Evolutionary conservation across 2,113 vertebrate species (phyloP), one percentile per base, ranked within the genome.

Genomic region (Propithecus coquereli): DNA sequence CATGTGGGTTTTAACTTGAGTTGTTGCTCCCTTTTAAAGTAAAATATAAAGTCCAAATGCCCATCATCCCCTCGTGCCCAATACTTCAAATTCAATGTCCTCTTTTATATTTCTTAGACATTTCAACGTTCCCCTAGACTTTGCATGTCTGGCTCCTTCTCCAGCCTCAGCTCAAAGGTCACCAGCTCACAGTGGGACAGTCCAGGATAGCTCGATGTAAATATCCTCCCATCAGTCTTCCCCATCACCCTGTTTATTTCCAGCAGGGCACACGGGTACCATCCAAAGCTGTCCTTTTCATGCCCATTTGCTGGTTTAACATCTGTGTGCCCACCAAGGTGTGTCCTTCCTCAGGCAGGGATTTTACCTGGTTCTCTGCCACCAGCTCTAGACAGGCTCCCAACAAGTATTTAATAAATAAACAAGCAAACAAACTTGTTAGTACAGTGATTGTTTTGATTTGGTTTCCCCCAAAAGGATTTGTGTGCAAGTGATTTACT

Each of bases 41-140:
- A 4, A 87, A 96, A 65, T 50, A 3, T 34, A 63, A 65, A 25
- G 59, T 61, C 23, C 34, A 88, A 76, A 57, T 50, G 16, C 12
- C 66, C n/a, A 32, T 54, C 61, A 40, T 10, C 37, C 4, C 18
- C 52, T 10, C 17, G 9, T 12, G 25, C 4, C 40, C 57, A n/a
- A 3, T 8, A 22, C 52, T 47, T 43, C 8, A 30, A 37, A 54
- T 14, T 47, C 30, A 9, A 1, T 0, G 0, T 23, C 17, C 16
- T 59, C 45, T 22, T 86, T 6, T 17, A 6, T 1, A 1, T 12
- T 5, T 27, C 76, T 71, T n/a, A 3, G 52, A 40, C 1, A 22
- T 9, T 50, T 47, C n/a, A 3, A 0, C 0, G 3, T 34, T 70
- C 37, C 17, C 10, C 59, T 76, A 5, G 5, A 37, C 18, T 65